Conservation (phyloP, 1,140 invertebrate species). For the Drosophila sturtevanti region DNA sequence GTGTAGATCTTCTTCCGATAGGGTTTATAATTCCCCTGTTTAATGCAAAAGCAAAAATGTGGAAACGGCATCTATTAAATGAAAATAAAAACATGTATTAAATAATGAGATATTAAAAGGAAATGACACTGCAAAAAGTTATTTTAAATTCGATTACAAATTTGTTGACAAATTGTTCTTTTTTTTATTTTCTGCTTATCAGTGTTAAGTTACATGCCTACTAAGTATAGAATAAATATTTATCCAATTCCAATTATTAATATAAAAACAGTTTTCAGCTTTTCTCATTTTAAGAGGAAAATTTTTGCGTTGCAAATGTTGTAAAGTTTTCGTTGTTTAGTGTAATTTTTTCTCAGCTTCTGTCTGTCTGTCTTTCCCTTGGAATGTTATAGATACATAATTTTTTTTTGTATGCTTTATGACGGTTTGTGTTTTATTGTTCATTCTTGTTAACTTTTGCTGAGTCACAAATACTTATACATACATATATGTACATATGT, state of each 20-base stretch:
- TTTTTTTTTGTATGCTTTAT: conserved; percentile 25
- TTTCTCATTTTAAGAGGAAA: not conserved
- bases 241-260: too few relatives aligned
- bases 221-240: too few relatives aligned
- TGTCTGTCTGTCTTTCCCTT: conserved; percentile 5
- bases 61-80: too few relatives aligned
- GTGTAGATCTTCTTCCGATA: too few relatives aligned
- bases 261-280: not conserved
- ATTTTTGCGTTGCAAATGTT: conserved; percentile 1
- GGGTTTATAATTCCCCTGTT: too few relatives aligned
- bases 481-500: too few relatives aligned
- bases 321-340: not conserved
- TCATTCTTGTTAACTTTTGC: conserved; percentile 63
- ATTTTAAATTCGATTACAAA: not conserved
- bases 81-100: too few relatives aligned
- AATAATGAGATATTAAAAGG: not conserved
- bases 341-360: not conserved
- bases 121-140: not conserved
- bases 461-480: conserved; percentile 69
- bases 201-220: too few relatives aligned
- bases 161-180: not conserved
- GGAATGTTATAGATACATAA: conserved; percentile 9
- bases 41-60: too few relatives aligned
- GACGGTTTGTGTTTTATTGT: conserved; percentile 72
- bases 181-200: too few relatives aligned